These are phyloP conservation scores for Aricia agestis DNA, from an alignment of 1,140 invertebrate genomes.

Conservation along the genomic window DNA sequence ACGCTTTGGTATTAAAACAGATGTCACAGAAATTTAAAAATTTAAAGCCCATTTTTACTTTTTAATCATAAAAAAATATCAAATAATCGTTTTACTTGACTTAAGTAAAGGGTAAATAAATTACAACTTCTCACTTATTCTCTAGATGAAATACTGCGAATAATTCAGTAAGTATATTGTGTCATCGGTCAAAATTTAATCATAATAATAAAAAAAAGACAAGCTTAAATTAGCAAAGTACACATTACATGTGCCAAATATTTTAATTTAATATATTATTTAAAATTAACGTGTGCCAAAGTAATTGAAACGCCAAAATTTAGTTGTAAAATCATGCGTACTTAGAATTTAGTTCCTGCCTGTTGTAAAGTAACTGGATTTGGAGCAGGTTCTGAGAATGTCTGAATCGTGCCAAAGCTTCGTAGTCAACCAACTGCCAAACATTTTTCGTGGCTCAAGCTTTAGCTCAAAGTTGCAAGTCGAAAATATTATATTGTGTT, in stretches of 20 bases:
- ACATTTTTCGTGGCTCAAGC: neutral
- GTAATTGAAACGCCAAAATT: constrained; percentile 1
- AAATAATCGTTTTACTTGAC: too few species aligned
- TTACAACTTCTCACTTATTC: too few species aligned
- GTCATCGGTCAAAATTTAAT: too few species aligned
- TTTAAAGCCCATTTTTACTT: too few species aligned
- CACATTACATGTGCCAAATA: neutral
- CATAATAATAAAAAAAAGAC: too few species aligned
- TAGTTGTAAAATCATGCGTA: neutral
- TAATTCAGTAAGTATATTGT: too few species aligned
- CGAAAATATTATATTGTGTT: neutral
- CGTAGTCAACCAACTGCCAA: neutral
- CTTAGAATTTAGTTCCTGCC: neutral
- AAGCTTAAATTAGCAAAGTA: neutral
- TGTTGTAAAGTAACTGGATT: neutral
- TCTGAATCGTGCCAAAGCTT: neutral
- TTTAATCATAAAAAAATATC: too few species aligned
- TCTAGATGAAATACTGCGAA: too few species aligned
- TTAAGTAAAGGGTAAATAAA: too few species aligned
- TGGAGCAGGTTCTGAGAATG: neutral
- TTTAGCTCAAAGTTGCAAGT: neutral
- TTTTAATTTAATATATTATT: neutral
- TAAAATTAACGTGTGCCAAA: neutral
- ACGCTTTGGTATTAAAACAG: constrained; percentile 2
- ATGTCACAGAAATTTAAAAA: too few species aligned